A percentile compares a stretch with the other conserved stretches of the same genome.
These are phyloP conservation scores for Xenopus borealis DNA, from an alignment of 2,113 vertebrate genomes.

Conservation along the genomic window DNA sequence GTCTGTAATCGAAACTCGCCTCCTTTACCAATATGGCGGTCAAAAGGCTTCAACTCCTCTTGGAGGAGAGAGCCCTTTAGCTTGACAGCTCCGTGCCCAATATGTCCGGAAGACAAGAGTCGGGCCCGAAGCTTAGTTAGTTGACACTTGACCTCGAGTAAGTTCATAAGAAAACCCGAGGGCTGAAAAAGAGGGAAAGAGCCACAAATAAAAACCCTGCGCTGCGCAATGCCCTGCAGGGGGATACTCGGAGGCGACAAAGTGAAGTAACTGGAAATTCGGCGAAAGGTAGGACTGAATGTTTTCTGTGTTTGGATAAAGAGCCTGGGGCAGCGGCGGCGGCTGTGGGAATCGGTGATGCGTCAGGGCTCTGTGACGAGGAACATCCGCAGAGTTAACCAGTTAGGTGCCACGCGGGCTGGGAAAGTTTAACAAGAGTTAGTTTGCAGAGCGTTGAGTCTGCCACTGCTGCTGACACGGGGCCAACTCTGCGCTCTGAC, in stretches of 20 bases:
- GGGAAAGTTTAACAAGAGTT: too few species aligned
- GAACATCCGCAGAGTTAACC: too few species aligned
- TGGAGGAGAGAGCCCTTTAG: conserved; percentile 28
- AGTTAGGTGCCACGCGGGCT: too few species aligned
- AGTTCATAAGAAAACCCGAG: background rate
- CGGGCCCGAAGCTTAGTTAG: background rate
- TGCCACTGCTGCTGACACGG: too few species aligned
- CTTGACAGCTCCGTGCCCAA: conserved; percentile 9
- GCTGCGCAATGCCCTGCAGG: background rate
- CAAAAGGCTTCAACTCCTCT: conserved; percentile 33
- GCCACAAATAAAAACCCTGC: background rate
- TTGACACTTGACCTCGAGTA: too few species aligned
- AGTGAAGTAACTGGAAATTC: background rate
- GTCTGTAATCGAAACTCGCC: background rate
- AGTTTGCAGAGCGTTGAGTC: too few species aligned
- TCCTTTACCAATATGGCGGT: conserved; percentile 57
- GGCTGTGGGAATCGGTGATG: background rate
- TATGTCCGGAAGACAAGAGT: conserved; percentile 18
- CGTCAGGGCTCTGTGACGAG: background rate
- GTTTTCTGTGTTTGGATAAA: background rate
- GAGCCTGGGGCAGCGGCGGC: background rate
- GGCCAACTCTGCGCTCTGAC: too few species aligned
- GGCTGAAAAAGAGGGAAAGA: conserved; percentile 22
- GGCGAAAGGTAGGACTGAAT: background rate
- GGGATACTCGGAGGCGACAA: background rate